Evolutionary conservation across 2,797 vertebrate species (phyloP).

Genomic region (Remorina albescens): DNA sequence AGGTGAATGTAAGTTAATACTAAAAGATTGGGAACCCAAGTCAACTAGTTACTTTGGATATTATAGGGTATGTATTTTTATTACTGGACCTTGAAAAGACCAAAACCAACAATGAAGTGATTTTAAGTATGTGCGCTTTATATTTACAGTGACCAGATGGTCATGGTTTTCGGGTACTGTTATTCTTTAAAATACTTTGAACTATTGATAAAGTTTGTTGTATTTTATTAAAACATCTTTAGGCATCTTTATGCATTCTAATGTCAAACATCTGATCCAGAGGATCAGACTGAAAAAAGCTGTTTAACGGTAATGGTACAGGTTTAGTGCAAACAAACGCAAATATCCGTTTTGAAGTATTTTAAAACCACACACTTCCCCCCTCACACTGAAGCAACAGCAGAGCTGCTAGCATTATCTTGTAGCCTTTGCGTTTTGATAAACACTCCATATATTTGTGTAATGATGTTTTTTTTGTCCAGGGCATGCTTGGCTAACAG

Average conservation of each 20-base stretch:
- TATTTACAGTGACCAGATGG: too few species aligned
- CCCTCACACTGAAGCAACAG: conserved; percentile 40
- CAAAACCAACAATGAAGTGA: neutral
- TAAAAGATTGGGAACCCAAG: too few species aligned
- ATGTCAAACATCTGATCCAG: conserved; percentile 7
- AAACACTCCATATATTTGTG: conserved; percentile 65
- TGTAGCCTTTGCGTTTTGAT: conserved; percentile 46
- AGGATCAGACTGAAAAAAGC: conserved; percentile 9
- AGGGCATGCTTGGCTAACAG: conserved; percentile 43
- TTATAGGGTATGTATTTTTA: too few species aligned
- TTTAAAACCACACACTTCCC: conserved; percentile 26
- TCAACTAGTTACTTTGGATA: too few species aligned
- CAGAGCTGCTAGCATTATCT: conserved; percentile 26
- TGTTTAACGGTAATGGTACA: neutral
- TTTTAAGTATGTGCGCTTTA: too few species aligned
- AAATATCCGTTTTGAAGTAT: conserved; percentile 15
- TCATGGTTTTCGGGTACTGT: too few species aligned
- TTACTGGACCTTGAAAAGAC: too few species aligned
- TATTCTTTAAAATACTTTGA: neutral
- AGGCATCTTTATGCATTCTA: neutral
- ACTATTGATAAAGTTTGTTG: neutral
- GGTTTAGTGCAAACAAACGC: conserved; percentile 33
- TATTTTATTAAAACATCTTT: neutral
- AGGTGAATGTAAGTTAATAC: too few species aligned
- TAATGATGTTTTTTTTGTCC: conserved; percentile 61